These are phyloP conservation scores for Prunella strophiata DNA, from an alignment of 2,797 vertebrate genomes.

Conservation along the genomic window DNA sequence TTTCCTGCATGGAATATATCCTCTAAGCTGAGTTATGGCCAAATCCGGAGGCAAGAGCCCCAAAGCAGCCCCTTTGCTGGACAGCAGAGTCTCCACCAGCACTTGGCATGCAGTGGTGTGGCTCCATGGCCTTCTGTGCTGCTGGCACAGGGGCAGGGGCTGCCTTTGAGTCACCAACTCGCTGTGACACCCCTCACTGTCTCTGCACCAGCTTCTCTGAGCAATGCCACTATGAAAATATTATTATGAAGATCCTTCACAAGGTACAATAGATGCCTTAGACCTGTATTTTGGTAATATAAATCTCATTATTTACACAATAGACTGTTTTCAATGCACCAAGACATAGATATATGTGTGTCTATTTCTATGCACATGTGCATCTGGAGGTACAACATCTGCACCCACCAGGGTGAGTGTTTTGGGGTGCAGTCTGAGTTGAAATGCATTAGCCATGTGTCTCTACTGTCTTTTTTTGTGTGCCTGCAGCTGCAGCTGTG, in stretches of 20 bases:
- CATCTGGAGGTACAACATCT: neutral
- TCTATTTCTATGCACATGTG: neutral
- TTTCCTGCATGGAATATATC: neutral
- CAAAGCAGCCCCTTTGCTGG: neutral
- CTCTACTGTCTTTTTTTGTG: neutral
- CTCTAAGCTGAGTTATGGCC: neutral
- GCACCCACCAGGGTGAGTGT: neutral
- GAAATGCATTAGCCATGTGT: neutral
- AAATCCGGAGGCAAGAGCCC: neutral
- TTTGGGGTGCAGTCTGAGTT: neutral
- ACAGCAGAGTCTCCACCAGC: neutral
- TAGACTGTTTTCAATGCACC: neutral
- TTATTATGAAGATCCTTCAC: neutral
- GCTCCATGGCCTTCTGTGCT: neutral
- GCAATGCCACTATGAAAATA: neutral
- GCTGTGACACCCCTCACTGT: accelerated
- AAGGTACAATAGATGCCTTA: neutral
- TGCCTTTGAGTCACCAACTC: neutral
- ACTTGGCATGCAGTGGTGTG: accelerated
- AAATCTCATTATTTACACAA: neutral
- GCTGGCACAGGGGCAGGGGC: neutral
- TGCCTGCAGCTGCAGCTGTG: neutral
- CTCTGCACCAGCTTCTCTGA: neutral
- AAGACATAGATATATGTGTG: neutral
- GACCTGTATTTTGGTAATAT: neutral